These are phyloP conservation scores for Grallaria varia DNA, from an alignment of 2,113 vertebrate genomes.

Conservation along the genomic window DNA sequence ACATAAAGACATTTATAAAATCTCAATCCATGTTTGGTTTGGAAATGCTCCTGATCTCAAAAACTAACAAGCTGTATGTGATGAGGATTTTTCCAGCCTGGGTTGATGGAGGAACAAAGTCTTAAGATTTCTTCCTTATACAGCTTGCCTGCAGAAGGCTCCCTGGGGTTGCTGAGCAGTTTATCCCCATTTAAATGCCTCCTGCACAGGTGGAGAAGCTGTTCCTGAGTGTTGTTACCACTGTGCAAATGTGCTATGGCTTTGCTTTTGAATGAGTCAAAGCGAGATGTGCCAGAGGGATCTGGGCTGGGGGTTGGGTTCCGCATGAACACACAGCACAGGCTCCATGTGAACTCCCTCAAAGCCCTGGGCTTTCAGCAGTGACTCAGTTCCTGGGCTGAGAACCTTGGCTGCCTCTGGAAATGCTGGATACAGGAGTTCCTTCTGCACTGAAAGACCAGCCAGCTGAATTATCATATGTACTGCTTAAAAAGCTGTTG, in stretches of 20 bases:
- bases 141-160: not conserved
- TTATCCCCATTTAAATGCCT: not conserved
- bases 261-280: not conserved
- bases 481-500: no score
- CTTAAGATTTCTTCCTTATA: not conserved
- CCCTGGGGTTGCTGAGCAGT: not conserved
- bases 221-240: fast-evolving
- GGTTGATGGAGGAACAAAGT: not conserved
- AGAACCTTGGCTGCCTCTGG: not conserved
- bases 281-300: not conserved
- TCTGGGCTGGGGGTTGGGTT: not conserved
- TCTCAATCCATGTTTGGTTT: not conserved
- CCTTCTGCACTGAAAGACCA: not conserved
- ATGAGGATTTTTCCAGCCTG: not conserved
- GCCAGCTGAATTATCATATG: fast-evolving
- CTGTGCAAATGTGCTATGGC: not conserved
- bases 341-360: not conserved
- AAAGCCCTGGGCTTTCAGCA: not conserved
- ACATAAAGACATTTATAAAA: not conserved
- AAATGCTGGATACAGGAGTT: not conserved
- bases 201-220: not conserved
- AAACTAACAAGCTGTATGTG: not conserved
- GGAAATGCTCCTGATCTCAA: not conserved
- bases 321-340: not conserved
- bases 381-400: not conserved